Conservation (phyloP, 2,113 vertebrate genomes). For the Anolis carolinensis region DNA sequence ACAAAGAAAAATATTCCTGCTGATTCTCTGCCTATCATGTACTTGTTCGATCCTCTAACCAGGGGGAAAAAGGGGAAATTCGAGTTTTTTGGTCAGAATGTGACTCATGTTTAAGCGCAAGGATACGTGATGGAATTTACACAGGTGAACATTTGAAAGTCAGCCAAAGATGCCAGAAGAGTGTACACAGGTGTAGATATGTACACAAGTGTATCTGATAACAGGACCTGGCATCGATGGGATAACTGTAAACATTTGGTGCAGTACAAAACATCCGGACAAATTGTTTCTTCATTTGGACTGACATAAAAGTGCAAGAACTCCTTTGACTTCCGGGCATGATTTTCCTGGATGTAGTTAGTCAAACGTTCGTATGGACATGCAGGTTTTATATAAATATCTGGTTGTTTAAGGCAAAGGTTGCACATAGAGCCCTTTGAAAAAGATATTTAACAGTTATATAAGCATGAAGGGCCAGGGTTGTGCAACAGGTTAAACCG, state of each 20-base stretch:
- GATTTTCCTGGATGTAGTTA: neutral
- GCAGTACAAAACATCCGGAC: neutral
- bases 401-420: no score
- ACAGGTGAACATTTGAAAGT: conserved; percentile 1
- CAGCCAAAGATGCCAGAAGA: neutral
- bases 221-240: neutral
- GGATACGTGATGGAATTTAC: neutral
- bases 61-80: no score
- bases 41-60: neutral
- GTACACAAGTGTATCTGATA: conserved; percentile 2
- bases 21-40: neutral
- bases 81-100: neutral
- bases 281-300: neutral
- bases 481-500: no score
- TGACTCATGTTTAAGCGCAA: neutral
- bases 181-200: neutral
- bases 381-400: neutral
- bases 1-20: neutral
- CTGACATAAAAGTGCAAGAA: conserved; percentile 16
- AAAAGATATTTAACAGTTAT: no score
- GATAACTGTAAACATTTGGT: neutral
- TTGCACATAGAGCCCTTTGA: no score
- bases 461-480: no score
- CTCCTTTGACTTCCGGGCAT: neutral
- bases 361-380: neutral